Conservation (phyloP, 2,113 vertebrate genomes). For the Phylloscopus trochilus region DNA sequence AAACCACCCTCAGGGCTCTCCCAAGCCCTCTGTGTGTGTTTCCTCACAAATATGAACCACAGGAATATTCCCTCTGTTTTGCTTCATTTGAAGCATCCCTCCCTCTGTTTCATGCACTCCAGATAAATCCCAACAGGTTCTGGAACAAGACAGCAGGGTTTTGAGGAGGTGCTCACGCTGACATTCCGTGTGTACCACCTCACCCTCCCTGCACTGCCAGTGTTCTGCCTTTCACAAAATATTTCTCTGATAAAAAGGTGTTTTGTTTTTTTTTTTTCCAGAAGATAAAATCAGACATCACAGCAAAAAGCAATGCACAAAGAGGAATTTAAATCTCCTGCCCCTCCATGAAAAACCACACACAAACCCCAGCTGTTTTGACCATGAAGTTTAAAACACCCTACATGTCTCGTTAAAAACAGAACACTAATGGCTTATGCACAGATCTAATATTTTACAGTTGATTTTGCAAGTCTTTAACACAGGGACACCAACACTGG, state of each 20-base stretch:
- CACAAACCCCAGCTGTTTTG: background rate
- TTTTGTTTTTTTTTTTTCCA: background rate
- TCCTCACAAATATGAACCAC: background rate
- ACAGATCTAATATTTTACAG: background rate
- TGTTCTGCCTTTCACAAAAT: background rate
- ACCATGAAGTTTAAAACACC: background rate
- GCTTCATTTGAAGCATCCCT: background rate
- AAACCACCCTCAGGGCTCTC: background rate
- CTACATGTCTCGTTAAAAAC: background rate
- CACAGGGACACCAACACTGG: background rate
- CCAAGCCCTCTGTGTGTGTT: background rate
- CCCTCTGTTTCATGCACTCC: background rate
- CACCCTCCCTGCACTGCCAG: background rate
- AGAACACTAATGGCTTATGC: background rate
- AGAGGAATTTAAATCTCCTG: background rate
- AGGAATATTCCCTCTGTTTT: background rate
- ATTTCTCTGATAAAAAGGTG: background rate
- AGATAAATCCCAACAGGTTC: background rate
- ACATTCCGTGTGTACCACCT: background rate
- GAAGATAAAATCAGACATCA: background rate
- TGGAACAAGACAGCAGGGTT: background rate
- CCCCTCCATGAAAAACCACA: background rate
- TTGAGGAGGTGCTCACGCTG: background rate
- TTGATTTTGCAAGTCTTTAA: background rate
- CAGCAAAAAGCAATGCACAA: background rate